Percentiles rank a stretch among this genome's conserved stretches.
Evolutionary conservation across 1,140 invertebrate species (phyloP).

Genomic region (Nylanderia fulva): DNA sequence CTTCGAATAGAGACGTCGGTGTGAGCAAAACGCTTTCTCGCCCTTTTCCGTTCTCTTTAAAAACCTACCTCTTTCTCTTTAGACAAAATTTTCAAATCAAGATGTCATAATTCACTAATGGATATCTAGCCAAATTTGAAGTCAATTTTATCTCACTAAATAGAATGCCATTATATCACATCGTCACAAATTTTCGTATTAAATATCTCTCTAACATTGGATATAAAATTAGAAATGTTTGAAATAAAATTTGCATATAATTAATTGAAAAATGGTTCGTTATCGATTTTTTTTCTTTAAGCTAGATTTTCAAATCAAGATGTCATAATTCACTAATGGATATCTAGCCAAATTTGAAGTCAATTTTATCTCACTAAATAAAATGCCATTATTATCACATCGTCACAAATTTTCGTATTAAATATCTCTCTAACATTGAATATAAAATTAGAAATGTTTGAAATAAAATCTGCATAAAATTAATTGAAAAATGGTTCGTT

Average conservation of each 20-base stretch:
- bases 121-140: not conserved
- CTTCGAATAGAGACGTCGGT: not conserved
- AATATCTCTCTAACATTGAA: not conserved
- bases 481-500: not conserved
- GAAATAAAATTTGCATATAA: not conserved
- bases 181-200: not conserved
- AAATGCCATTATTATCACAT: not conserved
- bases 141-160: not conserved
- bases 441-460: not conserved
- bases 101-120: not conserved
- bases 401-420: not conserved
- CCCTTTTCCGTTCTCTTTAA: not conserved
- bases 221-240: not conserved
- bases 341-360: not conserved
- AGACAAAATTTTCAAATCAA: not conserved
- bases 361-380: not conserved
- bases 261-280: not conserved
- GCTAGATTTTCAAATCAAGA: not conserved
- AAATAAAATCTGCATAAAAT: not conserved
- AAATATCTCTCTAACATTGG: not conserved
- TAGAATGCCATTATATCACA: not conserved
- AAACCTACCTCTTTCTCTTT: constrained; percentile 16
- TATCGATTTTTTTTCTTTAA: constrained; percentile 8
- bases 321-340: not conserved
- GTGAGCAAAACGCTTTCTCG: constrained; percentile 21